A percentile compares a stretch with the other conserved stretches of the same genome.
Conservation (phyloP, 2,888 invertebrate genomes). For the Meloe dianella region DNA sequence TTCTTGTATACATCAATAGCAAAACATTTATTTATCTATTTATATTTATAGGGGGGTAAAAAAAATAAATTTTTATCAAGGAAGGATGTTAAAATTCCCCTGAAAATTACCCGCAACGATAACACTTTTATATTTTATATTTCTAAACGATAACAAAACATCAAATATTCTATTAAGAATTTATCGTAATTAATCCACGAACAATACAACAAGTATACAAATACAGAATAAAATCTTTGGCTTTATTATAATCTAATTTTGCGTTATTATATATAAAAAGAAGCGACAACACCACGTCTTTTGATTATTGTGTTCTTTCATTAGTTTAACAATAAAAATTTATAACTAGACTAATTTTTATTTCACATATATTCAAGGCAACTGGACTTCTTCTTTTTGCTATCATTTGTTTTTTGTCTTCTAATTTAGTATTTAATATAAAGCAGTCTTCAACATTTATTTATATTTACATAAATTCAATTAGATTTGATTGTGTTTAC, state of each 20-base stretch:
- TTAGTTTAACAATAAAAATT: constrained; percentile 17
- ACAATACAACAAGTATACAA: no score
- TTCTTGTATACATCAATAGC: constrained; percentile 36
- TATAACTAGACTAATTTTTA: constrained; percentile 22
- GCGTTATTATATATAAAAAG: background rate
- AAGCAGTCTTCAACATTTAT: constrained; percentile 27
- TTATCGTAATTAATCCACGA: background rate
- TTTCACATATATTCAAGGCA: constrained; percentile 35
- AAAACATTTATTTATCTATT: constrained; percentile 29
- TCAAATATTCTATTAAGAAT: background rate
- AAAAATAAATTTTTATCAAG: background rate
- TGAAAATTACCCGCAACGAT: constrained; percentile 2
- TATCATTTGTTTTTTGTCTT: background rate
- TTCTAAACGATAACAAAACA: constrained; percentile 3
- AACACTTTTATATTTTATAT: background rate
- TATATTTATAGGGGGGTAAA: no score
- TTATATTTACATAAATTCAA: constrained; percentile 8
- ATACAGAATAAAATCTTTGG: background rate
- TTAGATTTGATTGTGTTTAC: constrained; percentile 1
- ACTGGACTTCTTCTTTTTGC: constrained; percentile 30
- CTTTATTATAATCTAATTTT: background rate
- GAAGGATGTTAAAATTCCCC: background rate
- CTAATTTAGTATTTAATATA: constrained; percentile 16
- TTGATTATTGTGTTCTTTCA: background rate
- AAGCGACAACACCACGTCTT: background rate